Percentiles rank a stretch among this genome's conserved stretches.
Evolutionary conservation across 2,888 invertebrate species (phyloP).

Genomic region (Tubulanus polymorphus): DNA sequence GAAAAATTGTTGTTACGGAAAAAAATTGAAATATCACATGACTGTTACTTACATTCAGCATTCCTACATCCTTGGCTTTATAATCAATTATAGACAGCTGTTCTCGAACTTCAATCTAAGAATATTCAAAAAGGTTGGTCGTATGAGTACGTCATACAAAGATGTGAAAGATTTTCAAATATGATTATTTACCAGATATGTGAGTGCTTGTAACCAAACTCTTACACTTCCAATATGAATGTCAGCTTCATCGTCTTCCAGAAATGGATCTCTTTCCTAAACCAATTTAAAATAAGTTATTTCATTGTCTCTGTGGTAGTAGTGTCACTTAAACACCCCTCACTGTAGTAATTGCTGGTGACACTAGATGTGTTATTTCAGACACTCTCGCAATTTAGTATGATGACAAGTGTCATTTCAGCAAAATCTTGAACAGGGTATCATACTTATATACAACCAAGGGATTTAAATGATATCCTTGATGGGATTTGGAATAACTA

Average conservation of each 20-base stretch:
- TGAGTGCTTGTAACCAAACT: slow-evolving; percentile 57
- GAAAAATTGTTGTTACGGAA: too few species aligned
- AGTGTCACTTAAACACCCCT: neutral
- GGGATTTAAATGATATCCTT: too few species aligned
- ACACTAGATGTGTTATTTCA: neutral
- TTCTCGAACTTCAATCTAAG: slow-evolving; percentile 56
- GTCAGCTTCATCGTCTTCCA: slow-evolving; percentile 56
- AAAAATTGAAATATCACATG: too few species aligned
- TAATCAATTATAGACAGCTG: slow-evolving; percentile 57
- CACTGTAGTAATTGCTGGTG: neutral
- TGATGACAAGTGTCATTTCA: too few species aligned
- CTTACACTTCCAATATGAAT: slow-evolving; percentile 57
- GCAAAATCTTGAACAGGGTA: too few species aligned
- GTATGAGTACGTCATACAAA: neutral
- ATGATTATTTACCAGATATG: slow-evolving; percentile 46
- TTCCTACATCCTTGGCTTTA: slow-evolving; percentile 53
- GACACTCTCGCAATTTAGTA: too few species aligned
- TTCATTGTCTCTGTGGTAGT: neutral
- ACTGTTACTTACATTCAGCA: slow-evolving; percentile 49
- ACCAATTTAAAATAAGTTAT: slow-evolving; percentile 6
- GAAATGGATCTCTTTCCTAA: slow-evolving; percentile 58
- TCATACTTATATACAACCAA: too few species aligned
- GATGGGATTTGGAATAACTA: too few species aligned
- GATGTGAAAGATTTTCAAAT: neutral
- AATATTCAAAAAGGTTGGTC: slow-evolving; percentile 6